phyloP scores from a whole-genome alignment of 1,140 invertebrate genomes.

The Halesus radiatus region DNA sequence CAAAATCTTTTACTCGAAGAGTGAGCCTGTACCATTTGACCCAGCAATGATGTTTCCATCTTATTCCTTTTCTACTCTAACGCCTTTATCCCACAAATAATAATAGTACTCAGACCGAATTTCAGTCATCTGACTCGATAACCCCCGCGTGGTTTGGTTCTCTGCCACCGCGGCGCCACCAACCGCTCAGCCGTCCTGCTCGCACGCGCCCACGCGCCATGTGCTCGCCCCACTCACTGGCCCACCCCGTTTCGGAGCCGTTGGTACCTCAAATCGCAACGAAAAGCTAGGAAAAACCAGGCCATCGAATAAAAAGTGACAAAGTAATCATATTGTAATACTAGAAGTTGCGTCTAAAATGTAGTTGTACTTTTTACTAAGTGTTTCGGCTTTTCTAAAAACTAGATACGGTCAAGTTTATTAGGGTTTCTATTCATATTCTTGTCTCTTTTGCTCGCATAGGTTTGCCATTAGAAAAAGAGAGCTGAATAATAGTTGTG shows the following conservation, averaged over 20 bases:
- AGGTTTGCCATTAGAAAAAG: not conserved
- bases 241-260: constrained; percentile 2
- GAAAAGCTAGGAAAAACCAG: not conserved
- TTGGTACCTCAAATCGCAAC: not conserved
- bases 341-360: no score
- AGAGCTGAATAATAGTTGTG: not conserved
- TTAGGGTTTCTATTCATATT: not conserved
- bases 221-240: not conserved
- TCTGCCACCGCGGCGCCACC: constrained; percentile 31
- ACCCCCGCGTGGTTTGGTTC: not conserved
- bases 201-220: constrained; percentile 30
- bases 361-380: no score
- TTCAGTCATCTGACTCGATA: constrained; percentile 41
- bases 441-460: constrained; percentile 13
- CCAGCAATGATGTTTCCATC: constrained; percentile 9
- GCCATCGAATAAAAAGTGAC: constrained; percentile 6
- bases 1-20: no score
- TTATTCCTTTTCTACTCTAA: not conserved
- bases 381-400: no score
- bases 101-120: not conserved
- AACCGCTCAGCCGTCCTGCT: not conserved
- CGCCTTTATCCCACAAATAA: not conserved
- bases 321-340: not conserved
- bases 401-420: no score
- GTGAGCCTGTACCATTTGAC: not conserved